Evolutionary conservation across 1,140 invertebrate genomes (phyloP).

Genomic region (Arion vulgaris): DNA sequence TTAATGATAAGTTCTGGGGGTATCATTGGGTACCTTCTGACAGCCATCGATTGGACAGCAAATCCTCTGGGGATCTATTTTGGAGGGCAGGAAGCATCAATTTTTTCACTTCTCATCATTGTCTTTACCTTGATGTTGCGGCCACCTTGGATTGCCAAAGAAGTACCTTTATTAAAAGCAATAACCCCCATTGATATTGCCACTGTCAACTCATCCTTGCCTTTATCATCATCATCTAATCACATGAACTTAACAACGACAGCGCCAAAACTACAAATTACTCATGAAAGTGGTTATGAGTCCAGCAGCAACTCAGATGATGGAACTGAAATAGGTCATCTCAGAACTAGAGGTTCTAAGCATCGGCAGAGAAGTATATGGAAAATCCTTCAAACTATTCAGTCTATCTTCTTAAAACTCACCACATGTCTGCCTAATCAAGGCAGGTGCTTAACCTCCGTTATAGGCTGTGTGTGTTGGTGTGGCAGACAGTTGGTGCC

Average conservation of each 20-base stretch:
- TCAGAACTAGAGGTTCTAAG: not conserved
- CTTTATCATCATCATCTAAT: not conserved
- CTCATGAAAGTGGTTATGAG: conserved; percentile 43
- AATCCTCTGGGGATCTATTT: conserved; percentile 63
- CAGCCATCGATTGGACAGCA: conserved; percentile 74
- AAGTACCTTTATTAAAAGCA: conserved; percentile 48
- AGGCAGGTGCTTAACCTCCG: conserved; percentile 18
- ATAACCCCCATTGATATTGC: conserved; percentile 16
- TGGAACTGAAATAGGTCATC: not conserved
- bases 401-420: not conserved
- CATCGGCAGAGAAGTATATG: not conserved
- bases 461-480: conserved; percentile 29
- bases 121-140: conserved; percentile 63
- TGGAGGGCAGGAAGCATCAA: conserved; percentile 66
- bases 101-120: conserved; percentile 67
- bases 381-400: not conserved
- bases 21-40: conserved; percentile 74
- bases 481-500: conserved; percentile 50
- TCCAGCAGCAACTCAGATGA: conserved; percentile 26
- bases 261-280: conserved; percentile 1
- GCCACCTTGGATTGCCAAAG: conserved; percentile 62
- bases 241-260: not conserved
- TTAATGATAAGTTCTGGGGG: conserved; percentile 74
- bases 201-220: not conserved
- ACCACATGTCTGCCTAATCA: not conserved